Conservation (phyloP, 53 echinoderm and acorn worm genomes). For the Stichopus horrens region DNA sequence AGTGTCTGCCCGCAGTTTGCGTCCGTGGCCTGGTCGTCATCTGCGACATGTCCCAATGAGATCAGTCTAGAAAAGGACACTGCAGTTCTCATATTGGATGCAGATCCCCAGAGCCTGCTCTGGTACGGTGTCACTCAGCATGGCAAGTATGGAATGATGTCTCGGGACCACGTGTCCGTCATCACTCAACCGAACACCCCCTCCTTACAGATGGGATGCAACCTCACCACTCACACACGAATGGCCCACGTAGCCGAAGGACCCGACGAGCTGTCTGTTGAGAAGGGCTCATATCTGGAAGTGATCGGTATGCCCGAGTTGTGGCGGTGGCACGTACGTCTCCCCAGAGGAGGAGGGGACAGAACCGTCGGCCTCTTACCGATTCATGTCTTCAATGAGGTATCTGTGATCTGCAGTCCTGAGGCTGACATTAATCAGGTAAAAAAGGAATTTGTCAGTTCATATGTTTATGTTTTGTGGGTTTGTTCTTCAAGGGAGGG, state of each 20-base stretch:
- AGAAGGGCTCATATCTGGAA: background rate
- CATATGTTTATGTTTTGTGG: too few relatives aligned
- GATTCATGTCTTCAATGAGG: slow-evolving; percentile 23
- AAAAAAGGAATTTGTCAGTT: background rate
- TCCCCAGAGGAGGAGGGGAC: background rate
- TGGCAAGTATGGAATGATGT: slow-evolving; percentile 14
- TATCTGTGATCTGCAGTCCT: slow-evolving; percentile 22
- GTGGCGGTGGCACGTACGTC: slow-evolving; percentile 23
- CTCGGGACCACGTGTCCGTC: background rate
- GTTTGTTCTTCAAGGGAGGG: too few relatives aligned
- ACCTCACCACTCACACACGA: background rate
- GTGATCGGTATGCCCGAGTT: slow-evolving; percentile 39
- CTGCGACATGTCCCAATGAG: slow-evolving; percentile 11
- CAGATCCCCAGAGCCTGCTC: slow-evolving; percentile 26
- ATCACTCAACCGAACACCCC: slow-evolving; percentile 8
- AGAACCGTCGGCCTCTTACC: slow-evolving; percentile 10
- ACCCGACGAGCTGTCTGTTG: background rate
- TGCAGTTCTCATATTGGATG: slow-evolving; percentile 7
- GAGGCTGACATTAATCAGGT: background rate
- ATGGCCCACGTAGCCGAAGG: background rate
- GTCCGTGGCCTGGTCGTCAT: background rate
- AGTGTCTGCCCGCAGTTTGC: slow-evolving; percentile 12
- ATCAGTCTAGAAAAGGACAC: slow-evolving; percentile 10
- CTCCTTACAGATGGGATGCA: slow-evolving; percentile 14
- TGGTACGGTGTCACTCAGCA: slow-evolving; percentile 32